These are phyloP conservation scores for Platycheirus albimanus DNA, from an alignment of 2,888 invertebrate genomes.

Conservation along the genomic window DNA sequence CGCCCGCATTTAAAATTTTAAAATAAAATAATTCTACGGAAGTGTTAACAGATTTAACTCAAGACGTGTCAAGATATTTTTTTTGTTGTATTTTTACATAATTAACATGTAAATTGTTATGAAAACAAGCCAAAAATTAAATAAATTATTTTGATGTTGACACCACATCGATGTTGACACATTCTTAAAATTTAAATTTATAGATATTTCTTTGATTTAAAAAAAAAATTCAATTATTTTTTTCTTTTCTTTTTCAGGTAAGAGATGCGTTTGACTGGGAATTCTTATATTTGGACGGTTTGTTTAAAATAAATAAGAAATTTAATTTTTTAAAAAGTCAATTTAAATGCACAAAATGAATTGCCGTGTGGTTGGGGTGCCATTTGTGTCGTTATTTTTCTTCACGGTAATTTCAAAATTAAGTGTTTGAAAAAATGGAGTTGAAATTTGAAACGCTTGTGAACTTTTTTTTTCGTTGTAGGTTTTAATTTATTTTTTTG, in stretches of 20 bases:
- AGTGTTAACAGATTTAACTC: constrained; percentile 35
- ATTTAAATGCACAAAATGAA: neutral
- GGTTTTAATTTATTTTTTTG: too few species aligned
- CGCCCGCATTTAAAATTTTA: neutral
- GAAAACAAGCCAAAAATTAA: constrained; percentile 32
- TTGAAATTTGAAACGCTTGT: neutral
- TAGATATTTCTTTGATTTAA: constrained; percentile 2
- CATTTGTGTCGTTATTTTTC: too few species aligned
- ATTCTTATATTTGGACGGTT: neutral
- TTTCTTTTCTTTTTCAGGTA: constrained; percentile 38
- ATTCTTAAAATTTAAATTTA: constrained; percentile 25
- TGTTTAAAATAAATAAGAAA: constrained; percentile 13
- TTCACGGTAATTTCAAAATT: too few species aligned
- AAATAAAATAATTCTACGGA: constrained; percentile 9
- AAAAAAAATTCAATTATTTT: neutral
- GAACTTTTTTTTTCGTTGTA: too few species aligned
- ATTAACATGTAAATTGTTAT: constrained; percentile 42
- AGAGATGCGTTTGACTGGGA: too few species aligned
- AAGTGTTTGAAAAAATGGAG: neutral
- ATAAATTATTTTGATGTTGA: constrained; percentile 1
- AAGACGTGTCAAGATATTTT: constrained; percentile 29
- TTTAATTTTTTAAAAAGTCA: neutral
- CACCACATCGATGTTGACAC: neutral
- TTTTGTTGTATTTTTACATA: constrained; percentile 1
- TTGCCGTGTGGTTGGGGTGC: neutral